Evolutionary conservation across 2,888 invertebrate genomes (phyloP).

Genomic region (Eurois occulta): DNA sequence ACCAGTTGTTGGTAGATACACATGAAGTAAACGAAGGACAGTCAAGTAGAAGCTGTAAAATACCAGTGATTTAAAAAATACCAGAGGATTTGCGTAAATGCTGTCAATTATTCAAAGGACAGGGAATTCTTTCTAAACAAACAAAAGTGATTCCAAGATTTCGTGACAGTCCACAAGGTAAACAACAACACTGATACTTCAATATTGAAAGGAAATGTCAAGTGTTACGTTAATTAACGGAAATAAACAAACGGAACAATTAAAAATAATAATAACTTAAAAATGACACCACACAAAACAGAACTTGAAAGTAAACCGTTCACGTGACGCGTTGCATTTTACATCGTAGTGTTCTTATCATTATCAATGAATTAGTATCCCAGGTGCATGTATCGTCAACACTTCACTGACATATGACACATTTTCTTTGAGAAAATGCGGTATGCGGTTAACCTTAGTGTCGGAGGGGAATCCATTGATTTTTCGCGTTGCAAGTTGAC

Average conservation of each 20-base stretch:
- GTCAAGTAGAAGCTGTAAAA: constrained; percentile 35
- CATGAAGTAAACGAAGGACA: constrained; percentile 72
- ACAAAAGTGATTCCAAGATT: constrained; percentile 22
- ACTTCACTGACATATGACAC: constrained; percentile 88
- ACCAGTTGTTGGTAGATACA: constrained; percentile 77
- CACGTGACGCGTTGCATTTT: constrained; percentile 81
- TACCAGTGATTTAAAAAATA: constrained; percentile 40
- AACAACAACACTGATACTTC: constrained; percentile 44
- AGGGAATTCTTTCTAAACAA: constrained; percentile 38
- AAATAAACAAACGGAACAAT: constrained; percentile 40
- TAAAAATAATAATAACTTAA: constrained; percentile 74
- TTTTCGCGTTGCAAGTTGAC: constrained; percentile 88
- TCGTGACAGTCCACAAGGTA: constrained; percentile 35
- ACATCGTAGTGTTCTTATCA: constrained; percentile 74
- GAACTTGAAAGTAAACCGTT: constrained; percentile 86
- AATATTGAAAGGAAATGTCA: constrained; percentile 48
- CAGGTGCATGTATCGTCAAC: constrained; percentile 73
- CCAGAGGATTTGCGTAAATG: constrained; percentile 7
- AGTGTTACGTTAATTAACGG: constrained; percentile 41
- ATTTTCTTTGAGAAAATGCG: constrained; percentile 89
- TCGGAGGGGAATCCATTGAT: constrained; percentile 87
- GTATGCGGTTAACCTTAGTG: constrained; percentile 88
- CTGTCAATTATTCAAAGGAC: constrained; percentile 7
- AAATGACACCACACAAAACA: constrained; percentile 86
- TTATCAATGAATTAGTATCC: constrained; percentile 71